phyloP scores from a whole-genome alignment of 2,888 invertebrate species.

The Lepeophtheirus nordmannii region DNA sequence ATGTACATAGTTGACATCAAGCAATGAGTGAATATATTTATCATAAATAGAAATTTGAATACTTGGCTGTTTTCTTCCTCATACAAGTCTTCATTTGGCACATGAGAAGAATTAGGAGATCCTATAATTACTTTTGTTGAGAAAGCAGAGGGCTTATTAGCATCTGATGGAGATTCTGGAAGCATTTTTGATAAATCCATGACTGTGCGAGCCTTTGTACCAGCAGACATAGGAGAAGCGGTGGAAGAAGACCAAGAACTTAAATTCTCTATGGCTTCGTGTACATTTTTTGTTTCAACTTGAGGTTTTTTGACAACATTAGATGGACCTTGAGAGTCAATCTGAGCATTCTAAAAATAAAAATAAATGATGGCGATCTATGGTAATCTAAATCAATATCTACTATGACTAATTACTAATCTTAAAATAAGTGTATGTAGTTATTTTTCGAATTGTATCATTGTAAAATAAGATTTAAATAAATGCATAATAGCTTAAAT shows the following conservation, averaged over 20 bases:
- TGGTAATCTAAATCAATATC: no score
- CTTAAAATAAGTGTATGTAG: no score
- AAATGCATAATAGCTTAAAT: no score
- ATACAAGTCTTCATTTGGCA: not conserved
- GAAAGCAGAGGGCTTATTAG: not conserved
- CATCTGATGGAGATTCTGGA: not conserved
- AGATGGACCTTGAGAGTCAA: not conserved
- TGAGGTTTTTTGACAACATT: not conserved
- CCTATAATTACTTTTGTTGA: constrained; percentile 1
- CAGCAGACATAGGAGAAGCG: not conserved
- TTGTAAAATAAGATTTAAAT: no score
- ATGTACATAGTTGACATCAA: no score
- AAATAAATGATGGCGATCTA: no score
- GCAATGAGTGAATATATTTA: no score
- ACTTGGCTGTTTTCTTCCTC: not conserved
- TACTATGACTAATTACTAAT: no score
- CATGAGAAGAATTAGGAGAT: not conserved
- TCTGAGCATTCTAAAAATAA: not conserved
- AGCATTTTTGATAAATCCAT: constrained; percentile 2
- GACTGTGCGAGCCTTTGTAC: not conserved
- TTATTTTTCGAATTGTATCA: no score
- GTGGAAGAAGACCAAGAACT: not conserved
- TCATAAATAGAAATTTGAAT: no score
- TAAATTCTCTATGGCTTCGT: not conserved
- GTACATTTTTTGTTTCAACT: not conserved